Evolutionary conservation across 2,797 vertebrate genomes (phyloP).

Genomic region (Lagocephalus sceleratus): DNA sequence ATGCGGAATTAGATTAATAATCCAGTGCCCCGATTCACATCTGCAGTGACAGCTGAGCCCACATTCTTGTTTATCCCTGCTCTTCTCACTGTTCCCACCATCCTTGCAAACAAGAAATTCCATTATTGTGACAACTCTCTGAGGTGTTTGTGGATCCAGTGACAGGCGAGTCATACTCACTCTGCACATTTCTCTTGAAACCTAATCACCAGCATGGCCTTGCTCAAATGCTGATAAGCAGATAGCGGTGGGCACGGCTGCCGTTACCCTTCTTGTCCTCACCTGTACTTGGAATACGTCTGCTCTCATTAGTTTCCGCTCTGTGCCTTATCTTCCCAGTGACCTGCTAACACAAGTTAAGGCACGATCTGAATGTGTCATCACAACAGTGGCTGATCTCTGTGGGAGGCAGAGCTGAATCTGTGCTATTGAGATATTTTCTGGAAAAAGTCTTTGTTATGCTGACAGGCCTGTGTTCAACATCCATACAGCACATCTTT

Average conservation of each 20-base stretch:
- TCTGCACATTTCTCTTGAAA: slow-evolving; percentile 68
- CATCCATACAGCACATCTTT: too few species aligned
- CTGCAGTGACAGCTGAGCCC: slow-evolving; percentile 52
- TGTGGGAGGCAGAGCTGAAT: too few species aligned
- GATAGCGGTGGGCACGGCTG: slow-evolving; percentile 53
- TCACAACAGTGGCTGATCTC: slow-evolving; percentile 20
- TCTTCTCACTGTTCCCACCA: slow-evolving; percentile 48
- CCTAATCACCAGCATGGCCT: slow-evolving; percentile 71
- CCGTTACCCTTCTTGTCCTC: slow-evolving; percentile 61
- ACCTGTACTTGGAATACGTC: slow-evolving; percentile 55
- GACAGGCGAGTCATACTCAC: slow-evolving; percentile 69
- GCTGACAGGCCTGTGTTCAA: too few species aligned
- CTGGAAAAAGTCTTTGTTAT: too few species aligned
- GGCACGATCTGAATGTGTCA: slow-evolving; percentile 46
- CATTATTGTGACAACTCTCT: slow-evolving; percentile 73
- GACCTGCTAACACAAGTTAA: slow-evolving; percentile 55
- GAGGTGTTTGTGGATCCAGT: slow-evolving; percentile 72
- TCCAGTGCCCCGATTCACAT: slow-evolving; percentile 48
- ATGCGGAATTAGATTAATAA: slow-evolving; percentile 57
- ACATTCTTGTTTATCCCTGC: slow-evolving; percentile 62
- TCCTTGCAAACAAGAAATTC: slow-evolving; percentile 68
- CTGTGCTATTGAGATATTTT: too few species aligned
- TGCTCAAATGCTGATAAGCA: slow-evolving; percentile 68
- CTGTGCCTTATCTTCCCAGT: slow-evolving; percentile 40
- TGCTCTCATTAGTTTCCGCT: slow-evolving; percentile 63